These are phyloP conservation scores for Cryptocephalus moraei DNA, from an alignment of 2,888 invertebrate genomes.

Conservation along the genomic window DNA sequence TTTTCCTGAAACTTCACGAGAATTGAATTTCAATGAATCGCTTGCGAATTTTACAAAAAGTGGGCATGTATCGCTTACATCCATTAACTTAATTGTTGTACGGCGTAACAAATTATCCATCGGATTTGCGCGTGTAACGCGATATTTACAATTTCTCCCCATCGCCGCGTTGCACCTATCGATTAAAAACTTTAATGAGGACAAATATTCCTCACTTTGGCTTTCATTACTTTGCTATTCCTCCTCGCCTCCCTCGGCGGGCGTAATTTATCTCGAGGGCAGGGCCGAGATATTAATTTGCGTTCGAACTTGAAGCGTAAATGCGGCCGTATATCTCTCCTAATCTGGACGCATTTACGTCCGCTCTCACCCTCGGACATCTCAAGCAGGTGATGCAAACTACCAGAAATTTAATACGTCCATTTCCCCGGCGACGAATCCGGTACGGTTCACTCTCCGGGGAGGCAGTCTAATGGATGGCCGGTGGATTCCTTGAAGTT, in stretches of 20 bases:
- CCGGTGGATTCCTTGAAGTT: constrained; percentile 13
- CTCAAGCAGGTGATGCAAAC: constrained; percentile 32
- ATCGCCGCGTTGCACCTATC: neutral
- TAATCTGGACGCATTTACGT: constrained; percentile 30
- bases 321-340: constrained; percentile 24
- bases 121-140: neutral
- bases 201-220: neutral
- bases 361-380: constrained; percentile 17
- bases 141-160: neutral
- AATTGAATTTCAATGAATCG: too few species aligned
- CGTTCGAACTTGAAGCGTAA: constrained; percentile 16
- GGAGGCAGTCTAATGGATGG: constrained; percentile 27
- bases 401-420: constrained; percentile 32
- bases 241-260: neutral
- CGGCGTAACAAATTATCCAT: too few species aligned
- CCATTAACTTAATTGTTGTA: too few species aligned
- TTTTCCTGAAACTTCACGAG: too few species aligned
- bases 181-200: neutral
- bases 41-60: too few species aligned
- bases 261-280: neutral
- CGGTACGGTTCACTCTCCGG: constrained; percentile 13
- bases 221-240: neutral
- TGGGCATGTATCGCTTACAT: too few species aligned
- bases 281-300: constrained; percentile 7
- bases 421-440: constrained; percentile 15